Percentiles rank a stretch among this genome's conserved stretches.
Conservation (phyloP, 2,113 vertebrate genomes). For the Helogale parvula region DNA sequence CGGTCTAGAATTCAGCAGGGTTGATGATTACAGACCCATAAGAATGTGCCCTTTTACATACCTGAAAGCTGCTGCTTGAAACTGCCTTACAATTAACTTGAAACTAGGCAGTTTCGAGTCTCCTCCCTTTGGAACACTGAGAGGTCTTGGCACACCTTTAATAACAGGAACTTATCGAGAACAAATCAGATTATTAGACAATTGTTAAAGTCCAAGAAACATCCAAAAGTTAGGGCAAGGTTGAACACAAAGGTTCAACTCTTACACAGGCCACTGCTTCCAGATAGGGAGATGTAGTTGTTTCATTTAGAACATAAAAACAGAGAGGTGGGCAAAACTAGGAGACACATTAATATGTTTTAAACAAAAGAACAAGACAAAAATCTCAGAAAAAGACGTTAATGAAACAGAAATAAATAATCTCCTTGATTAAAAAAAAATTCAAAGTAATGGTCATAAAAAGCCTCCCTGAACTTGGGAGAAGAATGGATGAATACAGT, state of each 20-base stretch:
- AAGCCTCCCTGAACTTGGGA: neutral
- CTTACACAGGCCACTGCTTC: neutral
- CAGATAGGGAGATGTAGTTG: neutral
- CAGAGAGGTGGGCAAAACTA: neutral
- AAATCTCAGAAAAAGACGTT: neutral
- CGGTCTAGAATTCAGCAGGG: neutral
- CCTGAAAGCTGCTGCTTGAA: neutral
- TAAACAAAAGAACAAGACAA: neutral
- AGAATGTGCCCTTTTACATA: neutral
- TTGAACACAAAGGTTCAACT: neutral
- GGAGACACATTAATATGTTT: neutral
- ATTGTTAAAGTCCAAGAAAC: neutral
- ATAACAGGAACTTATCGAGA: neutral
- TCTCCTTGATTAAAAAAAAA: neutral
- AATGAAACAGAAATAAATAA: neutral
- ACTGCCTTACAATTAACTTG: neutral
- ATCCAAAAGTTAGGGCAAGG: neutral
- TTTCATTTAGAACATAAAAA: neutral
- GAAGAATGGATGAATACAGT: neutral
- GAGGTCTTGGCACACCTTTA: neutral
- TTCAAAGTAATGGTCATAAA: neutral
- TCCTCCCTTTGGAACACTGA: neutral
- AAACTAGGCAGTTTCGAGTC: neutral
- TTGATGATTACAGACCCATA: neutral
- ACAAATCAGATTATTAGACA: neutral